These are phyloP conservation scores for Rhynchotus rufescens DNA, from an alignment of 2,797 vertebrate species.

Conservation along the genomic window DNA sequence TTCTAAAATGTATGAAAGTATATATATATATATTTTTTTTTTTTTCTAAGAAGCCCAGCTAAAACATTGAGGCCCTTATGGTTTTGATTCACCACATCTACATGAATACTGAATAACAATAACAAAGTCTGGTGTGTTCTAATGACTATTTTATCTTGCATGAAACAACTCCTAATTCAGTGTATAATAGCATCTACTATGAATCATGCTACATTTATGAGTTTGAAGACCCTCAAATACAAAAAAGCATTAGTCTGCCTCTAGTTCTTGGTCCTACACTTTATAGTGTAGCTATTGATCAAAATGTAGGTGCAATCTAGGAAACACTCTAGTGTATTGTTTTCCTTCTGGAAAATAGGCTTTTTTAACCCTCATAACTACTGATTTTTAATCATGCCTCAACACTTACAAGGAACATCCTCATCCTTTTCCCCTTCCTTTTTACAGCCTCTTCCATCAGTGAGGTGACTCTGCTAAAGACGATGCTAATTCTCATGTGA, in stretches of 20 bases:
- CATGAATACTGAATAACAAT: neutral
- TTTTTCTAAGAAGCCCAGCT: neutral
- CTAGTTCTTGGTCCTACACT: neutral
- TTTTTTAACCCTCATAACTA: neutral
- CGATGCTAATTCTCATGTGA: neutral
- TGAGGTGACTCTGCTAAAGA: neutral
- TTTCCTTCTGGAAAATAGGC: neutral
- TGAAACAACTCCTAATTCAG: neutral
- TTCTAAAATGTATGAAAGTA: no score
- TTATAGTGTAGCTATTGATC: neutral
- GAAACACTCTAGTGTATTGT: neutral
- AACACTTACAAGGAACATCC: neutral
- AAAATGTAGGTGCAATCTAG: neutral
- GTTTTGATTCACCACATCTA: accelerated
- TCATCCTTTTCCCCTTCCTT: neutral
- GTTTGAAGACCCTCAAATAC: neutral
- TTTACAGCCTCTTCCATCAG: neutral
- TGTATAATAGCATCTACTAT: neutral
- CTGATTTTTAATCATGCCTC: neutral
- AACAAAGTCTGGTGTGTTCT: accelerated
- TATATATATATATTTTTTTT: no score
- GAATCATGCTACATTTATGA: neutral
- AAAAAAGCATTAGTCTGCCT: neutral
- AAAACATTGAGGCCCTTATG: neutral
- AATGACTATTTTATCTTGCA: neutral